A percentile compares a stretch with the other conserved stretches of the same genome.
Evolutionary conservation across 2,113 vertebrate genomes (phyloP).

Genomic region (Ancistrus triradiatus): DNA sequence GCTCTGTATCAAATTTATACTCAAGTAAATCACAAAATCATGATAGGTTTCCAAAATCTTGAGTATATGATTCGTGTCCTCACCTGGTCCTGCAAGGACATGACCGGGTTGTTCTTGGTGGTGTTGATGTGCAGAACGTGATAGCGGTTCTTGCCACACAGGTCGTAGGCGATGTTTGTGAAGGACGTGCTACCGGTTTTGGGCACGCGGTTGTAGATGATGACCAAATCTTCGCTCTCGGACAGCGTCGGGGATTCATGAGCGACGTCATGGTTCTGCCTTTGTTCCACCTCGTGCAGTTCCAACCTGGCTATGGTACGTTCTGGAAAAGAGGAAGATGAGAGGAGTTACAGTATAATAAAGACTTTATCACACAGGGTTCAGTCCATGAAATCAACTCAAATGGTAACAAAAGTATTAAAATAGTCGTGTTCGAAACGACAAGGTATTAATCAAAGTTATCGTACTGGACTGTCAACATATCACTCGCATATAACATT

Average conservation of each 20-base stretch:
- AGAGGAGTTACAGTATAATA: not conserved
- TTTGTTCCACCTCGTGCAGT: constrained; percentile 85
- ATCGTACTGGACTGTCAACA: too few species aligned
- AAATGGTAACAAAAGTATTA: too few species aligned
- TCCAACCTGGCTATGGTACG: constrained; percentile 86
- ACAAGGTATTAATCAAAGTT: too few species aligned
- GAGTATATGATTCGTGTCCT: constrained; percentile 75
- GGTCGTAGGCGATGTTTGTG: constrained; percentile 89
- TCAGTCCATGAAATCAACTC: too few species aligned
- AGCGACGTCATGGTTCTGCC: constrained; percentile 73
- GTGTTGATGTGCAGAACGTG: constrained; percentile 99
- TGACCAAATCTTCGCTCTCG: constrained; percentile 79
- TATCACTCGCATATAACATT: too few species aligned
- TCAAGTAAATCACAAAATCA: too few species aligned
- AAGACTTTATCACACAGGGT: too few species aligned
- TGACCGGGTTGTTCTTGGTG: constrained; percentile 98
- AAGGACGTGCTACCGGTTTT: constrained; percentile 99
- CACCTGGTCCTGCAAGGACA: constrained; percentile 99
- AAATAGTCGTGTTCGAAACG: too few species aligned
- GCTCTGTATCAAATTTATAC: too few species aligned
- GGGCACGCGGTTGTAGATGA: constrained; percentile 96
- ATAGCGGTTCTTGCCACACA: constrained; percentile 85
- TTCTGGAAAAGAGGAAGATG: constrained; percentile 63
- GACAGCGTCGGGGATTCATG: constrained; percentile 57
- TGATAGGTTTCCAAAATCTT: too few species aligned